phyloP scores from a whole-genome alignment of 2,113 vertebrate genomes.

The Australoheros scitulus region DNA sequence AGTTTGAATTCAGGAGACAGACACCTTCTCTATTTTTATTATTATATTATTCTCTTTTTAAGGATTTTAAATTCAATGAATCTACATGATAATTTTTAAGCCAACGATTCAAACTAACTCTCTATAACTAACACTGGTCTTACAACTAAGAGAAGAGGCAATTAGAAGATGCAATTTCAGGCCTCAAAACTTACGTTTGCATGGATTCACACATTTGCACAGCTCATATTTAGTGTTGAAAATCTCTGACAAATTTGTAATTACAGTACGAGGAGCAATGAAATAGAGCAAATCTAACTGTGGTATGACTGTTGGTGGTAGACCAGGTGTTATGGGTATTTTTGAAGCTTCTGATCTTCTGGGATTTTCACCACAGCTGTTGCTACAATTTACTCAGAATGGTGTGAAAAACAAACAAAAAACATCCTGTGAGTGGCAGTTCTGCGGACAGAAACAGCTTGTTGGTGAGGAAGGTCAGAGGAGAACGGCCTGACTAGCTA shows the following conservation, averaged over 20 bases:
- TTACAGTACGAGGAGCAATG: not conserved
- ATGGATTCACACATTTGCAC: not conserved
- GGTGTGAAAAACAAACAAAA: not conserved
- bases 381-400: constrained; percentile 9
- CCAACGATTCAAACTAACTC: not conserved
- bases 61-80: not conserved
- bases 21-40: too few relatives aligned
- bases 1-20: too few relatives aligned
- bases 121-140: not conserved
- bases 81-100: not conserved
- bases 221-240: not conserved
- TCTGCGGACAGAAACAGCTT: not conserved
- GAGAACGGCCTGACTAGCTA: not conserved
- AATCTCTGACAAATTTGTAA: not conserved
- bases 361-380: constrained; percentile 1
- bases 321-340: not conserved
- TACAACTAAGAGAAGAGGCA: not conserved
- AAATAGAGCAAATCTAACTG: not conserved
- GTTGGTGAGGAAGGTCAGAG: constrained; percentile 8
- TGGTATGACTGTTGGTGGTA: not conserved
- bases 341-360: not conserved
- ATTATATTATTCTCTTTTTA: too few relatives aligned
- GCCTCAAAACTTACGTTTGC: not conserved
- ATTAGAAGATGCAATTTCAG: not conserved
- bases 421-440: not conserved